Base-by-base conservation (phyloP, 1,140 invertebrate genomes). In the Zaprionus ghesquierei region DNA sequence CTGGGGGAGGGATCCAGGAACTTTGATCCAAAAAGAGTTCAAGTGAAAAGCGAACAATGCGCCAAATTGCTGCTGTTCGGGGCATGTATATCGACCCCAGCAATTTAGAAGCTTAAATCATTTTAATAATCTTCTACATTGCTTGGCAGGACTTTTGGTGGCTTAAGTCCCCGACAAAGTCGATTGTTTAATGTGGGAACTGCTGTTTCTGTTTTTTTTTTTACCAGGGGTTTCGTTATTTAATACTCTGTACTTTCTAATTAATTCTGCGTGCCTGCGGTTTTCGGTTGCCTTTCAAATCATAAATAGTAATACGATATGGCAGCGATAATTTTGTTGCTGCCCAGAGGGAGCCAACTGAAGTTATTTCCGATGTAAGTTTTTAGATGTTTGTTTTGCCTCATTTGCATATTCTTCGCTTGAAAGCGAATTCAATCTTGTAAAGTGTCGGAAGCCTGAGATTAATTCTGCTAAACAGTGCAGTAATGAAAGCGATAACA, bases 201-300 rank as follows among this genome's bases (percentile, higher is more conserved):
- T 38, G 64, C 53, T 64, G 68, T 12, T 54, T 51, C 25, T 60
- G 18, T 61, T 51, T 18, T 62, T 70, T 18, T 46, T 46, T 10
- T 20, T 10, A 9, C 4, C 12, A 9, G 33, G 15, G 9, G 65
- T 38, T 50, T 64, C 18, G 44, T 53, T 22, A 89, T 75, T 77
- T 84, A 89, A 89, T 89, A 79, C 79, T 68, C 23, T 12, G 55
- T 69, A 66, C 62, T 84, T 69, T 84, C 66, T 87, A 86, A 86
- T 86, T 87, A 87, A 86, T 87, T 87, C 75, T 65, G 75, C 64
- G 65, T 72, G 62, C 56, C 58, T 65, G 74, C 27, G 75, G 75
- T 71, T 69, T 65, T 75, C 33, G 49, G 62, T 53, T 64, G 64
- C 64, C 56, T 27, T 27, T 31, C 18, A 53, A 69, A 61, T 74